Evolutionary conservation across 2,113 vertebrate species (phyloP), one percentile per base, ranked within the genome.

Genomic region (Arvicanthis niloticus): DNA sequence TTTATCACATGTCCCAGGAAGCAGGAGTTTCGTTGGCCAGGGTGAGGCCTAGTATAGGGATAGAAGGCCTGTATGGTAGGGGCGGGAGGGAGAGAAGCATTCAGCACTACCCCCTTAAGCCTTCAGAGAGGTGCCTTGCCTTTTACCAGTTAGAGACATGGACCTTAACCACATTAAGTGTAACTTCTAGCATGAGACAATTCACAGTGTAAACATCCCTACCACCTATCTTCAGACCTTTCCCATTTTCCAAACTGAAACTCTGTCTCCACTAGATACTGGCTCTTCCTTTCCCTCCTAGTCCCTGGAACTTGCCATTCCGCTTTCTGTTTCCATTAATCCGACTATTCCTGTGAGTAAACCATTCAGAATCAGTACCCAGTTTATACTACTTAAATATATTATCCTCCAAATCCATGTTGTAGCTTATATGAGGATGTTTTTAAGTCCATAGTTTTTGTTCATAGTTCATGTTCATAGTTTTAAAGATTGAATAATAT

Each of bases 141-240:
- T 65, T 60, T 48, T 31, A 7, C 26, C 7, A 34, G 24, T 34
- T 13, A 62, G 84, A 48, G 48, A 62, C 0, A 26, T 3, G 37
- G 29, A 77, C 29, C 22, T 31, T 13, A 56, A 21, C 48, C 70
- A 26, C 9, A 75, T 68, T 24, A 58, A 24, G 68, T 0, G 3
- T 21, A 5, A 8, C 26, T 73, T 40, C 37, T 1, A 29, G 53
- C 42, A 70, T 11, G 17, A 72, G 78, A 62, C 37, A 56, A 75
- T 29, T 31, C 82, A 62, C 42, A 2, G 10, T 26, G 2, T 5
- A 21, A 5, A 1, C 1, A 3, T 3, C 34, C 2, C 5, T 11
- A 62, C 12, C 16, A 22, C 6, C 45, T 31, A 34, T 37, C 56
- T n/a, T n/a, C 19, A 81, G 82, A 37, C 26, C 17, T 8, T 10